Conservation (phyloP, 1,140 invertebrate species). For the Caenorhabditis tropicalis region DNA sequence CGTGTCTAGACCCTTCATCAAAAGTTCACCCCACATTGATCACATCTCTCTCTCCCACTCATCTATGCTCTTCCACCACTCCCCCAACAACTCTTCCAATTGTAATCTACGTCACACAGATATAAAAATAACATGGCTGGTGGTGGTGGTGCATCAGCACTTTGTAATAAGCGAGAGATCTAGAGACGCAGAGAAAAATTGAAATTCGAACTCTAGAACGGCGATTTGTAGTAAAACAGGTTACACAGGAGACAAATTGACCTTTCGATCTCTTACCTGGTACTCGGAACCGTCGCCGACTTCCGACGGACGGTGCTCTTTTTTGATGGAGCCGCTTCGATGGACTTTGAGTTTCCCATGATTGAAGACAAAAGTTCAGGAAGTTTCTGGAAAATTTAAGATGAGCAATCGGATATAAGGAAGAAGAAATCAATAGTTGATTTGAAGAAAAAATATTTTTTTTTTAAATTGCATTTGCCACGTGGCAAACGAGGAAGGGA, state of each 20-base stretch:
- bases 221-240: too few species aligned
- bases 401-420: background rate
- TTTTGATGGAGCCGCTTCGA: background rate
- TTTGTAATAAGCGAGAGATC: background rate
- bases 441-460: too few species aligned
- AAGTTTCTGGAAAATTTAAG: background rate
- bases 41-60: background rate
- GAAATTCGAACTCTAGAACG: background rate
- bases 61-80: background rate
- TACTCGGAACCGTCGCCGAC: background rate
- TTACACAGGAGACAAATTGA: too few species aligned
- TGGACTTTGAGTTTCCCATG: slow-evolving; percentile 30
- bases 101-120: slow-evolving; percentile 30
- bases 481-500: background rate
- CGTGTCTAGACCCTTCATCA: too few species aligned
- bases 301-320: background rate
- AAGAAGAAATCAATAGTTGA: background rate
- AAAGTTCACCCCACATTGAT: too few species aligned
- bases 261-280: background rate
- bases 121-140: slow-evolving; percentile 10
- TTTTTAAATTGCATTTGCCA: too few species aligned
- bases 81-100: background rate
- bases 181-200: background rate
- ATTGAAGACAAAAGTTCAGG: background rate
- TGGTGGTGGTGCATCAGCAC: background rate